A percentile compares a stretch with the other conserved stretches of the same genome.
Evolutionary conservation across 2,888 invertebrate genomes (phyloP).

Genomic region (Tetrapedia diversipes): DNA sequence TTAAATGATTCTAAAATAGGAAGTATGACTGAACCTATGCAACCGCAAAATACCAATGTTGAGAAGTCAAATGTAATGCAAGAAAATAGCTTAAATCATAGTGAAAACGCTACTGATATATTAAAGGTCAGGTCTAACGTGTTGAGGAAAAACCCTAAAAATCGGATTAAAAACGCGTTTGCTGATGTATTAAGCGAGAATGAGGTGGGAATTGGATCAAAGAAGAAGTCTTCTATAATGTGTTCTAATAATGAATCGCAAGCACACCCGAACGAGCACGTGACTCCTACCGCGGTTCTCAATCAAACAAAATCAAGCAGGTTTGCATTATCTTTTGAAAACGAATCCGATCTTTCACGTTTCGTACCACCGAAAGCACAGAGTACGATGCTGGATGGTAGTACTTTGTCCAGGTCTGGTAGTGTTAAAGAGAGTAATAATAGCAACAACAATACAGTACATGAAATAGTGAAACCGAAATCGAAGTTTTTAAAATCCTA

Average conservation of each 20-base stretch:
- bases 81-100: constrained; percentile 23
- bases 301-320: not conserved
- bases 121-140: constrained; percentile 48
- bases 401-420: not conserved
- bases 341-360: not conserved
- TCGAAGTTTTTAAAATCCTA: not conserved
- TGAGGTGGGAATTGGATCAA: not conserved
- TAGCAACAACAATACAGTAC: constrained; percentile 2
- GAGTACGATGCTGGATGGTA: constrained; percentile 20
- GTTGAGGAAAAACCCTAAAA: constrained; percentile 8
- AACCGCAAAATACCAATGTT: too few relatives aligned
- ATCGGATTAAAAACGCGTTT: constrained; percentile 40
- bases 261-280: too few relatives aligned
- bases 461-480: constrained; percentile 19
- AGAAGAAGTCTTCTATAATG: not conserved
- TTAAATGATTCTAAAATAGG: constrained; percentile 43
- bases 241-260: not conserved
- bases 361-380: constrained; percentile 22
- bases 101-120: constrained; percentile 28
- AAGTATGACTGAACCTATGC: too few relatives aligned
- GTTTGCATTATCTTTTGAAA: not conserved
- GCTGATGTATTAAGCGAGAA: constrained; percentile 28
- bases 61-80: not conserved
- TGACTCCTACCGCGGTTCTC: too few relatives aligned
- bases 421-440: not conserved